Evolutionary conservation across 1,140 invertebrate genomes (phyloP).

Genomic region (Sitobion miscanthi): DNA sequence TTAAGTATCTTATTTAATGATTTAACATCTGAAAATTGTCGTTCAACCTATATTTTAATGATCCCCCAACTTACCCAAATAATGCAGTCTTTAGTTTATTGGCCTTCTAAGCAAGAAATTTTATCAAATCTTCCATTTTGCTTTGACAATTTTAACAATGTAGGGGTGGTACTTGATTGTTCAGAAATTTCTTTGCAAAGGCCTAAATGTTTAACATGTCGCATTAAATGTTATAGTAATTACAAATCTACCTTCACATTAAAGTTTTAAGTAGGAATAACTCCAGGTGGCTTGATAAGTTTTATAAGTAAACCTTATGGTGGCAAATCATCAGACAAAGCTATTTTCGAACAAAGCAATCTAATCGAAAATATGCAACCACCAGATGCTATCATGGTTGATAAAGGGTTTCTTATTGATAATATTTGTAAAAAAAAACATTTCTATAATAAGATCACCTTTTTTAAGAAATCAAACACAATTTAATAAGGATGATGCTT

Average conservation of each 20-base stretch:
- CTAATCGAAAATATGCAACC: neutral
- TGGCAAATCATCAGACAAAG: neutral
- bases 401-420: too few relatives aligned
- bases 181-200: neutral
- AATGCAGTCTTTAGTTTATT: neutral
- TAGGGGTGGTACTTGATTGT: neutral
- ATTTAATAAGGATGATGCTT: neutral
- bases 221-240: neutral
- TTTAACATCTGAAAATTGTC: too few relatives aligned
- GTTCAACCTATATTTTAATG: too few relatives aligned
- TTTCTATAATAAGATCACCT: too few relatives aligned
- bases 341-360: slow-evolving; percentile 24
- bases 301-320: slow-evolving; percentile 33
- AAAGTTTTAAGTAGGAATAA: neutral
- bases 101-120: slow-evolving; percentile 35
- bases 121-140: neutral
- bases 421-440: too few relatives aligned
- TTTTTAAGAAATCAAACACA: neutral
- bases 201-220: slow-evolving; percentile 25
- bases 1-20: too few relatives aligned
- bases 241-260: neutral
- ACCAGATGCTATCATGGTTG: neutral
- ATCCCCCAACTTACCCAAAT: too few relatives aligned
- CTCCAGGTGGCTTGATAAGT: neutral
- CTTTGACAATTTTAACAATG: slow-evolving; percentile 27